Evolutionary conservation across 2,797 vertebrate species (phyloP), one percentile per base, ranked within the genome.

Genomic region (Sebastiscus tertius): DNA sequence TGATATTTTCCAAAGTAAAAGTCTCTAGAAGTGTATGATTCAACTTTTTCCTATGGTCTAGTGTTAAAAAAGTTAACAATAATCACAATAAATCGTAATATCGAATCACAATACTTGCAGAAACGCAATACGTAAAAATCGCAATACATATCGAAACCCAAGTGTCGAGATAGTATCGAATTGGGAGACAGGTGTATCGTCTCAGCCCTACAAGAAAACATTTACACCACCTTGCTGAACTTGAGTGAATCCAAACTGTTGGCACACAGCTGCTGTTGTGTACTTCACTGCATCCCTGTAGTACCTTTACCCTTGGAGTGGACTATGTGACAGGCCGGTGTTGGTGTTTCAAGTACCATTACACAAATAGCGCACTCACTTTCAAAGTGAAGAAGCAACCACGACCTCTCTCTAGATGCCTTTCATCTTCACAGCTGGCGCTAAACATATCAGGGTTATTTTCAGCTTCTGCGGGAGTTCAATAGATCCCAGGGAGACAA

Each of bases 341-440:
- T 70, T 84, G 87, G 78, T 80, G 75, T 76, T 88, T 86, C 72
- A 34, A 88, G 77, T 59, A 58, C 67, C 39, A 88, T 92, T 88
- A 89, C 70, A 81, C 74, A 90, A 90, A 92, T 81, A 80, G 78
- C 10, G 2, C 79, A 63, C 84, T 87, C 78, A 61, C 82, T 83
- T 54, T 71, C 72, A 77, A 85, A 85, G 83, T 67, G 60, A 86
- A 79, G 65, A 88, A 78, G 83, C 74, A 64, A 70, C 67, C 80
- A 63, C 75, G 83, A 85, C 77, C 86, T 92, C 88, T 89, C 71
- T 81, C 67, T 49, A 11, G 76, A 82, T 74, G 62, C 77, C 79
- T 87, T 92, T 93, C 84, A 88, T 92, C 90, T 86, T 87, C 73
- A 79, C 85, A 90, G 85, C 86, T 91, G 91, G 90, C 81, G 52